phyloP scores from a whole-genome alignment of 2,888 invertebrate genomes.

The Sisyra nigra region DNA sequence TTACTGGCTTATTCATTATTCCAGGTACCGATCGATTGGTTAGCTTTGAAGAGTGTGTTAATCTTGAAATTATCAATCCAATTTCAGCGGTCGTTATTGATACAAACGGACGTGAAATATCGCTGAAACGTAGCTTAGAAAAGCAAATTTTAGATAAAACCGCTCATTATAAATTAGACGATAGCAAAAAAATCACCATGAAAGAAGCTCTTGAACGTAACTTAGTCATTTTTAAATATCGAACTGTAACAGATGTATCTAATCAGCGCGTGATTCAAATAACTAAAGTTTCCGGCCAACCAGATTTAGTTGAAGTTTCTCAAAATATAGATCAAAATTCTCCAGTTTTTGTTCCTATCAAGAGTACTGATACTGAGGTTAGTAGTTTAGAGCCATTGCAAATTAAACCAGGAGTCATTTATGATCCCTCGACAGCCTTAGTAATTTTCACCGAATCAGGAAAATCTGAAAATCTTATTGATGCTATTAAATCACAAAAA shows the following conservation, averaged over 20 bases:
- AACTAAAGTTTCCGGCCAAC: constrained; percentile 53
- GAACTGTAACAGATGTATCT: constrained; percentile 29
- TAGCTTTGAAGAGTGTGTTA: constrained; percentile 75
- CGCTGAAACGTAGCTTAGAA: constrained; percentile 56
- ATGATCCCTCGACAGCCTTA: constrained; percentile 59
- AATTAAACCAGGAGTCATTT: constrained; percentile 55
- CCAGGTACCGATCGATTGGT: constrained; percentile 73
- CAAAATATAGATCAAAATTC: constrained; percentile 30
- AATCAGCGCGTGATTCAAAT: constrained; percentile 50
- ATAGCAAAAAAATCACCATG: constrained; percentile 45
- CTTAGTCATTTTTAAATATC: constrained; percentile 42
- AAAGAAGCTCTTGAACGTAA: constrained; percentile 53
- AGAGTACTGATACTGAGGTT: constrained; percentile 27
- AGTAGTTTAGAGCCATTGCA: constrained; percentile 48
- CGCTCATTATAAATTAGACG: constrained; percentile 47
- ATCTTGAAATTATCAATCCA: constrained; percentile 69
- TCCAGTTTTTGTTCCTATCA: constrained; percentile 31
- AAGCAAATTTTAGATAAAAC: constrained; percentile 60
- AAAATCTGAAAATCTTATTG: constrained; percentile 50
- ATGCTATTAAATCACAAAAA: constrained; percentile 60
- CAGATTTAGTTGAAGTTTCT: constrained; percentile 55
- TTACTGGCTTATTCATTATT: constrained; percentile 68
- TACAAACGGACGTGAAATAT: constrained; percentile 50
- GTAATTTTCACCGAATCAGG: constrained; percentile 58
- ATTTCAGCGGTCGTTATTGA: constrained; percentile 71